Evolutionary conservation across 2,888 invertebrate genomes (phyloP), one percentile per base, ranked within the genome.

Genomic region (Gasteruption jaculator): DNA sequence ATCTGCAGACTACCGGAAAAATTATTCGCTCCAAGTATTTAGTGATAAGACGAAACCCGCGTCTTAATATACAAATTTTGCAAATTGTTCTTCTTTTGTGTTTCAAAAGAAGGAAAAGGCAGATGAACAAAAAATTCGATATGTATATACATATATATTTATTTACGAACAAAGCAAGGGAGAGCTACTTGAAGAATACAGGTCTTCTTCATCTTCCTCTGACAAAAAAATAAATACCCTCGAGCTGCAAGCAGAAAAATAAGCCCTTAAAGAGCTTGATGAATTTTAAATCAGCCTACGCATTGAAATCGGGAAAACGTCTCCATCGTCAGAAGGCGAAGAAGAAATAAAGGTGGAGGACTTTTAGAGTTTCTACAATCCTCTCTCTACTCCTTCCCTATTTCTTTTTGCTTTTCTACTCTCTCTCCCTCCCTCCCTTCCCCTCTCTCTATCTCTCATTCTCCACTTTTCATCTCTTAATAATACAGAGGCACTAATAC

Each of bases 261-360:
- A 70, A 69, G 69, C 69, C 65, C 64, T 64, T 68, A 67, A 68
- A 68, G 66, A 67, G 66, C 54, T 65, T 68, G 68, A 71, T 71
- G 68, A 71, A 71, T 70, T 68, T 69, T 67, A 68, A 71, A 70
- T 70, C 67, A 65, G 65, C 42, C 56, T 48, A n/a, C 52, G 62
- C 68, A 68, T 68, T 66, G 65, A 68, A 64, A 67, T 65, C 63
- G 59, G 55, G 61, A 59, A 64, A 69, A 63, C 63, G 61, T 65
- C 63, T 63, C 58, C 57, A 53, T 59, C 54, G 63, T 61, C 59
- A 48, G 61, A n/a, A n/a, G n/a, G n/a, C n/a, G n/a, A n/a, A n/a
- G n/a, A n/a, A n/a, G n/a, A n/a, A n/a, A n/a, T n/a, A n/a, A n/a
- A n/a, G n/a, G n/a, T n/a, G n/a, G n/a, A 64, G 64, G 63, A 62